Evolutionary conservation across 2,888 invertebrate species (phyloP), one percentile per base, ranked within the genome.

Genomic region (Selenia dentaria): DNA sequence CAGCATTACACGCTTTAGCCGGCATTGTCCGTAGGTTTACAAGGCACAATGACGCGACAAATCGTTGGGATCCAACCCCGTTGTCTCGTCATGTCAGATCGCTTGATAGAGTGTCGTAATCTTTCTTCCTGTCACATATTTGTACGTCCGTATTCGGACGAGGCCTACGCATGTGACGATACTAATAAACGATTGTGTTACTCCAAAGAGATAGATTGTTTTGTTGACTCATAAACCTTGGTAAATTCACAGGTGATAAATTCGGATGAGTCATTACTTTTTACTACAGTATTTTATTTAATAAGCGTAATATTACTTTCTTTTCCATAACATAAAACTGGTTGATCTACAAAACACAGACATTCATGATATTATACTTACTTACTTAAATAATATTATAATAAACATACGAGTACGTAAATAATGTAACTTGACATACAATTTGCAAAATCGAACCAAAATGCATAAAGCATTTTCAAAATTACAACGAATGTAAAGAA

Each of bases 111-210:
- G 75, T 70, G 72, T 60, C 60, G 69, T 72, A 67, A 83, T 84
- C 78, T 73, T 65, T 85, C 83, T 79, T 80, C 70, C 74, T 80
- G 83, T 83, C 82, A 78, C 74, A 68, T 72, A 67, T 75, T 67
- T 70, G 56, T 68, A 63, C 61, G 57, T 59, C 39, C 59, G 53
- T 51, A 48, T 62, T 59, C 57, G 56, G 59, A 50, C 56, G 60
- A 53, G 52, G 54, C 62, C 61, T 54, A 63, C 63, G 55, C 58
- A 48, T 46, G 47, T 28, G 28, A 46, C 42, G 41, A 54, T 54
- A 48, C 47, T 22, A 47, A 58, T 54, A 54, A 54, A 52, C 53
- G 53, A 55, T 52, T 48, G 50, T 51, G 52, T 54, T 43, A 43
- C 37, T 46, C 32, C 51, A 50, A 35, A 44, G 46, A 54, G 52